phyloP scores from a whole-genome alignment of 2,888 invertebrate species.

The Eupithecia abbreviata region DNA sequence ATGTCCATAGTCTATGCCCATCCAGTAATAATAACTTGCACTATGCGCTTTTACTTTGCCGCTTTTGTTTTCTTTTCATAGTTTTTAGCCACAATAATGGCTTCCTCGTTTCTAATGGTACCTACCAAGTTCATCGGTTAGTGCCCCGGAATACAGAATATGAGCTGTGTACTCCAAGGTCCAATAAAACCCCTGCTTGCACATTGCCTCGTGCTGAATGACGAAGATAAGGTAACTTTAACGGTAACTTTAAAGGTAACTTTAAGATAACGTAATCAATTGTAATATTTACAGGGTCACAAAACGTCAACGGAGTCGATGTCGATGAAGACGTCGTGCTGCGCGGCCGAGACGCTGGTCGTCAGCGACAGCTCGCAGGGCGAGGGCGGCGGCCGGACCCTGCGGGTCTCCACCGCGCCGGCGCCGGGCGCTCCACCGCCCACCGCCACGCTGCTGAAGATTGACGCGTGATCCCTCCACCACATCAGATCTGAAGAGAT shows the following conservation, averaged over 20 bases:
- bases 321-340: slow-evolving; percentile 77
- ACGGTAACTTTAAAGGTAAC: too few relatives aligned
- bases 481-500: background rate
- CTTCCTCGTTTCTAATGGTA: background rate
- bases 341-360: slow-evolving; percentile 71
- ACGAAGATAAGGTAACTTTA: background rate
- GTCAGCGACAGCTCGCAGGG: slow-evolving; percentile 71
- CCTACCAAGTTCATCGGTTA: background rate
- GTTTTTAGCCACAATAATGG: background rate
- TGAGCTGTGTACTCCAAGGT: background rate
- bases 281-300: slow-evolving; percentile 62
- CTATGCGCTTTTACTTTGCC: background rate
- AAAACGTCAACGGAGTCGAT: slow-evolving; percentile 74
- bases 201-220: background rate
- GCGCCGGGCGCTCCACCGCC: slow-evolving; percentile 34
- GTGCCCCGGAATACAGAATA: background rate
- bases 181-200: background rate
- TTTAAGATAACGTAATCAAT: too few relatives aligned
- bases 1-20: background rate
- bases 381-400: slow-evolving; percentile 68
- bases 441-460: slow-evolving; percentile 27
- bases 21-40: background rate
- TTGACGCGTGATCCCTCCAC: background rate
- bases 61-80: background rate
- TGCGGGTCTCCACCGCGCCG: slow-evolving; percentile 49